A percentile compares a stretch with the other conserved stretches of the same genome.
These are phyloP conservation scores for Agonum fuliginosum DNA, from an alignment of 2,888 invertebrate genomes.

Conservation along the genomic window DNA sequence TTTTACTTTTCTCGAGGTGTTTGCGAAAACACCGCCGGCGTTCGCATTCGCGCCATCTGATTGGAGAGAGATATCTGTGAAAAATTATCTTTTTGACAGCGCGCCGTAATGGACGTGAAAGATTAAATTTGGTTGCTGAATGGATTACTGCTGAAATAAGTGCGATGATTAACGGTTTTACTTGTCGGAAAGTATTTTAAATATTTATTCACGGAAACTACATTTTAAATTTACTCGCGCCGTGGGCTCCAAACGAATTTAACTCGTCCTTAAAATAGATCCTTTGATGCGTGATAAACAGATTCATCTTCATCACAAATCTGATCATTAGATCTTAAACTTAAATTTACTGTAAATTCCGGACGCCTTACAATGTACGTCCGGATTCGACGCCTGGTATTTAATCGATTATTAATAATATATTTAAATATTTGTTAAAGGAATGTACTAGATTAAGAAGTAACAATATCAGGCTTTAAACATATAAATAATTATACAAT, in stretches of 20 bases:
- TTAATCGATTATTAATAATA: no score
- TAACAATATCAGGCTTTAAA: no score
- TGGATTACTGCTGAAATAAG: conserved; percentile 35
- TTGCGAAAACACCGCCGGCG: conserved; percentile 32
- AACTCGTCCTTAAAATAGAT: no score
- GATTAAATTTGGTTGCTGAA: conserved; percentile 40
- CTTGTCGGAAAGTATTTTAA: conserved; percentile 37
- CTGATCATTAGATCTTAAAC: no score
- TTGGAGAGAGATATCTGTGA: conserved; percentile 37
- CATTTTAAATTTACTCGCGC: conserved; percentile 11
- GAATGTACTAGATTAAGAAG: no score
- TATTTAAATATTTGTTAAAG: no score
- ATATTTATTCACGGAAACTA: conserved; percentile 37
- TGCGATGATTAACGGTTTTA: conserved; percentile 39
- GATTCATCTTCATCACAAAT: no score
- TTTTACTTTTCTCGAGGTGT: conserved; percentile 40
- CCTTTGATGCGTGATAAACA: no score
- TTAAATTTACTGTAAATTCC: no score
- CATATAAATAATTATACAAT: no score
- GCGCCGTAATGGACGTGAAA: conserved; percentile 18
- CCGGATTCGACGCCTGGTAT: no score
- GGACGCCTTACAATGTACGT: no score
- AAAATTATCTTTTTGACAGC: conserved; percentile 41
- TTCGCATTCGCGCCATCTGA: conserved; percentile 13
- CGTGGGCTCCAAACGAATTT: not conserved